A percentile compares a stretch with the other conserved stretches of the same genome.
phyloP scores from a whole-genome alignment of 2,797 vertebrate genomes.

The Tangara arthus region DNA sequence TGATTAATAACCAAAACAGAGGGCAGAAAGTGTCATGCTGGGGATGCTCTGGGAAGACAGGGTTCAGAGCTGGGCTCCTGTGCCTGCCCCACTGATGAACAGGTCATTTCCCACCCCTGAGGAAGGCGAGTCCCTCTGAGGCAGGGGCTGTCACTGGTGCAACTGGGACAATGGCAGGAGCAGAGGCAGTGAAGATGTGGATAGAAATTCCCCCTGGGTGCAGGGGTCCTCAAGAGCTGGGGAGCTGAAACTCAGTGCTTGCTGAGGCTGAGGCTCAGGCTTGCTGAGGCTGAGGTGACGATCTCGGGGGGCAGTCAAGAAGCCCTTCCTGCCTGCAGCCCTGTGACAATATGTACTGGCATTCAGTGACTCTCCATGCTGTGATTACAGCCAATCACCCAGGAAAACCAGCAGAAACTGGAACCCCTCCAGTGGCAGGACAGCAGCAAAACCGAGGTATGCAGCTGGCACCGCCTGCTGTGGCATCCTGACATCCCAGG shows the following conservation, averaged over 20 bases:
- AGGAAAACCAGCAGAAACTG: not conserved
- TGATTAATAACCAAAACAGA: not conserved
- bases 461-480: rapidly evolving
- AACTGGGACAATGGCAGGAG: rapidly evolving
- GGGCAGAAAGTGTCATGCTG: not conserved
- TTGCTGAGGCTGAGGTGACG: not conserved
- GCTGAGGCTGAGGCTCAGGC: no score
- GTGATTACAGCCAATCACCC: not conserved
- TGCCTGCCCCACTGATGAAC: rapidly evolving
- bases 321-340: not conserved
- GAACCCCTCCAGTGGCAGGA: rapidly evolving
- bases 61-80: not conserved
- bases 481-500: not conserved
- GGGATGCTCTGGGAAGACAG: not conserved
- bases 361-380: not conserved
- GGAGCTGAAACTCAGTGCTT: not conserved
- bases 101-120: not conserved
- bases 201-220: not conserved
- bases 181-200: not conserved
- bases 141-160: not conserved
- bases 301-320: rapidly evolving
- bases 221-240: not conserved
- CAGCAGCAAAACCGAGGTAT: not conserved
- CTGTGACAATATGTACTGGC: not conserved
- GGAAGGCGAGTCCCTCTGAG: not conserved